Conservation (phyloP, 37 sponge, comb jelly and placozoan genomes). For the Geodia barretti region DNA sequence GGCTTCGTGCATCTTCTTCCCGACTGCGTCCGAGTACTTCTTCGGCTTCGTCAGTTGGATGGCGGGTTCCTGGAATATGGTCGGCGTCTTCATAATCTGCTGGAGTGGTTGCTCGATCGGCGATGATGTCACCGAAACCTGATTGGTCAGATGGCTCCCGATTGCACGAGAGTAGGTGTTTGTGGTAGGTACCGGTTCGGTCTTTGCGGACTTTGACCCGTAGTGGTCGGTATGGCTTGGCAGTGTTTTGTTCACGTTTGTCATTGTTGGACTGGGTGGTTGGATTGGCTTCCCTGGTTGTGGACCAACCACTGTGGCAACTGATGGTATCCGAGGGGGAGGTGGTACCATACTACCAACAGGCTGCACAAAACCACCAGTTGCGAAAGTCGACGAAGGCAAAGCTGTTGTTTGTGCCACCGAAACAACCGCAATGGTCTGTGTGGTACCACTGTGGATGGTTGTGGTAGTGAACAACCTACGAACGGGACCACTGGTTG, state of each 20-base stretch:
- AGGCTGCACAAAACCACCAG: not conserved
- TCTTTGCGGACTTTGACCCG: not conserved
- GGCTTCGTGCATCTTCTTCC: slow-evolving; percentile 31
- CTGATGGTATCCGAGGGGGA: not conserved
- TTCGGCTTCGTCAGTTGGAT: slow-evolving; percentile 46
- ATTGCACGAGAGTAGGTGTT: slow-evolving; percentile 27
- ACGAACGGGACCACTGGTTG: slow-evolving; percentile 15
- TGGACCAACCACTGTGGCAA: not conserved
- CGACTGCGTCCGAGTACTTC: slow-evolving; percentile 76
- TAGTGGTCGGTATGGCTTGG: not conserved
- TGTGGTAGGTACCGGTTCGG: not conserved
- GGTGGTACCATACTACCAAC: too few relatives aligned
- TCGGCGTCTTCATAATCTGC: slow-evolving; percentile 71
- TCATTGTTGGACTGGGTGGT: not conserved
- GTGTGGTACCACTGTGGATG: not conserved
- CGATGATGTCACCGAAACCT: not conserved
- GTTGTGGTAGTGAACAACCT: slow-evolving; percentile 8
- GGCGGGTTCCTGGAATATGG: slow-evolving; percentile 65
- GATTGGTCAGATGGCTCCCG: not conserved
- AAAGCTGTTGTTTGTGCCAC: not conserved
- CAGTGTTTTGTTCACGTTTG: not conserved
- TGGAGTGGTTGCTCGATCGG: slow-evolving; percentile 56
- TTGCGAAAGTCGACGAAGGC: not conserved
- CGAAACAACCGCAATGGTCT: slow-evolving; percentile 2
- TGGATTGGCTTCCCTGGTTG: not conserved